Evolutionary conservation across 2,797 vertebrate species (phyloP).

Genomic region (Melanotaenia nigrans): DNA sequence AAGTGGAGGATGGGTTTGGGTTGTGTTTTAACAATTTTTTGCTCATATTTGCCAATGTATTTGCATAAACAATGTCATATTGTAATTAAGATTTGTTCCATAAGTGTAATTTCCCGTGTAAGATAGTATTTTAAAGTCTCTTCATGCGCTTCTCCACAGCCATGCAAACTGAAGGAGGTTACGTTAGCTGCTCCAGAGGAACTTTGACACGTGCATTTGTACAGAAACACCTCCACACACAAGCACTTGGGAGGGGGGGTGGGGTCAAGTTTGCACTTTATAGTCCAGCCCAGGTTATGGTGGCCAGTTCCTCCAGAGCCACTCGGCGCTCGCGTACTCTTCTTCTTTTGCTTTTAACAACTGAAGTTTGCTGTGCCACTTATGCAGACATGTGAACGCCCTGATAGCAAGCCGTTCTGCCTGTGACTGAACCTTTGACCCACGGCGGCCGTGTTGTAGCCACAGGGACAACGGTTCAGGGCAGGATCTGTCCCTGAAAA

Average conservation of each 20-base stretch:
- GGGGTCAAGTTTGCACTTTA: constrained; percentile 81
- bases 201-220: constrained; percentile 46
- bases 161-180: constrained; percentile 77
- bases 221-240: constrained; percentile 60
- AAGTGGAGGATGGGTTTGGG: constrained; percentile 68
- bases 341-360: constrained; percentile 57
- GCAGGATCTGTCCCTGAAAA: constrained; percentile 28
- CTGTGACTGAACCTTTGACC: constrained; percentile 63
- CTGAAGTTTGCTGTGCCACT: constrained; percentile 66
- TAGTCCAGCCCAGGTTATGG: constrained; percentile 69
- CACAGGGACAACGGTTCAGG: constrained; percentile 34
- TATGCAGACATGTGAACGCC: constrained; percentile 48
- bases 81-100: constrained; percentile 91
- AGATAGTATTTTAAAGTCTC: constrained; percentile 92
- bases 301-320: constrained; percentile 72
- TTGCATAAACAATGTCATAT: constrained; percentile 89
- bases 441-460: constrained; percentile 33
- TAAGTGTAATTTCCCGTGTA: constrained; percentile 90
- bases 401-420: constrained; percentile 51
- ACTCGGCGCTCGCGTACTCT: constrained; percentile 24
- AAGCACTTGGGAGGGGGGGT: constrained; percentile 56
- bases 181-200: constrained; percentile 68
- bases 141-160: constrained; percentile 84
- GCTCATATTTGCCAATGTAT: constrained; percentile 91
- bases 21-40: constrained; percentile 83